These are phyloP conservation scores for Tringa solitaria DNA, from an alignment of 2,113 vertebrate genomes.

Conservation along the genomic window DNA sequence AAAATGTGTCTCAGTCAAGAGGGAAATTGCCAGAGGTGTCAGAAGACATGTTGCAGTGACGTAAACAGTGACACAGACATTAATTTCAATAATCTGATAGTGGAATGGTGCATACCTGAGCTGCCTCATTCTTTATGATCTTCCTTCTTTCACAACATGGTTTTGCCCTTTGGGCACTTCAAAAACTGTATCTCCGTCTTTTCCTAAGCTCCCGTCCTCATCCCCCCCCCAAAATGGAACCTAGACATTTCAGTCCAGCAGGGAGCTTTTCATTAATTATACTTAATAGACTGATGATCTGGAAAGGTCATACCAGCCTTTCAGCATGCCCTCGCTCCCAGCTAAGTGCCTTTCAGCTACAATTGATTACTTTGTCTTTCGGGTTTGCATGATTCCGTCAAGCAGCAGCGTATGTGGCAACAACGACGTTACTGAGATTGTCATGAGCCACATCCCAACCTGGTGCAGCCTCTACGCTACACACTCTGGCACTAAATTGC, in stretches of 20 bases:
- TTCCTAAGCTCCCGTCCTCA: not conserved
- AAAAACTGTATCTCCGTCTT: not conserved
- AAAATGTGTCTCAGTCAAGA: conserved; percentile 30
- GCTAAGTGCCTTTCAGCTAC: conserved; percentile 1
- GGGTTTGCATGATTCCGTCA: not conserved
- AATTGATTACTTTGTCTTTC: conserved; percentile 8
- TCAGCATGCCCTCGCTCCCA: not conserved
- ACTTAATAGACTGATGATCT: not conserved
- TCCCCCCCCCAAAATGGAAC: not conserved
- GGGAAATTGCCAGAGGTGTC: conserved; percentile 48
- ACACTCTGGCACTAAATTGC: not conserved
- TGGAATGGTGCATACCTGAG: conserved; percentile 6
- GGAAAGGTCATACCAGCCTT: conserved; percentile 10
- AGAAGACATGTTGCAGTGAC: conserved; percentile 43
- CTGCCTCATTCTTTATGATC: not conserved
- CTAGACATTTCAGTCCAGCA: not conserved
- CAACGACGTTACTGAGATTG: not conserved
- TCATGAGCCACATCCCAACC: not conserved
- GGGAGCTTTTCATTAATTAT: conserved; percentile 23
- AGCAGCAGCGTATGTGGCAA: not conserved
- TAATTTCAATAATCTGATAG: conserved; percentile 55
- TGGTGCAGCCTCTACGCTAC: not conserved
- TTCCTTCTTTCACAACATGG: not conserved
- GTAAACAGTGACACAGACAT: conserved; percentile 20
- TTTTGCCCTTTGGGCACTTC: not conserved